Evolutionary conservation across 2,113 vertebrate genomes (phyloP).

Genomic region (Synchiropus splendidus): DNA sequence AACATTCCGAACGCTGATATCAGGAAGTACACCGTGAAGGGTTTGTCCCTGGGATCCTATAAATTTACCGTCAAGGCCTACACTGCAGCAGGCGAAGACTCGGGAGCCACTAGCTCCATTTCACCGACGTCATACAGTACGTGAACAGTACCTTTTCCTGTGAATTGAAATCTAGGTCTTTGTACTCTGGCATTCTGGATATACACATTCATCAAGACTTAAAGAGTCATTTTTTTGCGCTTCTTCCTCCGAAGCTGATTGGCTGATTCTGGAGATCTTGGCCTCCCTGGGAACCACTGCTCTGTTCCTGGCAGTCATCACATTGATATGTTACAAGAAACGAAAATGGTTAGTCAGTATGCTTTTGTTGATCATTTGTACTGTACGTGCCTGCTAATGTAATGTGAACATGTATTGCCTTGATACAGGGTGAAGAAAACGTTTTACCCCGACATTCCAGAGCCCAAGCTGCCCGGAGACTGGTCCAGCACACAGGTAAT

Average conservation of each 20-base stretch:
- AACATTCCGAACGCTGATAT: conserved; percentile 38
- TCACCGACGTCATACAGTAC: conserved; percentile 49
- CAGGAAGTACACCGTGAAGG: conserved; percentile 46
- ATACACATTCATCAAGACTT: no score
- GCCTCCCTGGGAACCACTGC: conserved; percentile 48
- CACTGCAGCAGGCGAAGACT: conserved; percentile 60
- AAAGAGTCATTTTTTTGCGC: neutral
- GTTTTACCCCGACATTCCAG: conserved; percentile 65
- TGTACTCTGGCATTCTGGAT: no score
- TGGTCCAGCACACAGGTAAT: conserved; percentile 58
- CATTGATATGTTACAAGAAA: conserved; percentile 65
- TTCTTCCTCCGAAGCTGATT: conserved; percentile 34
- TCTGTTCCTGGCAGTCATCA: conserved; percentile 43
- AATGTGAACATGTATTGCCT: conserved; percentile 8
- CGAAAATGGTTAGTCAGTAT: conserved; percentile 58
- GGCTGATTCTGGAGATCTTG: conserved; percentile 64
- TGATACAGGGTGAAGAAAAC: conserved; percentile 59
- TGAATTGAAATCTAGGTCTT: no score
- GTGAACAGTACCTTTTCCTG: conserved; percentile 4
- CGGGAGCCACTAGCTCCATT: conserved; percentile 43
- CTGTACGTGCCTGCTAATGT: neutral
- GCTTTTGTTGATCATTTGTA: neutral
- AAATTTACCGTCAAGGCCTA: conserved; percentile 68
- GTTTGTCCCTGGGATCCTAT: conserved; percentile 36
- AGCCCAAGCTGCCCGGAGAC: conserved; percentile 56